These are phyloP conservation scores for Vidua macroura DNA, from an alignment of 2,113 vertebrate genomes.

Conservation along the genomic window DNA sequence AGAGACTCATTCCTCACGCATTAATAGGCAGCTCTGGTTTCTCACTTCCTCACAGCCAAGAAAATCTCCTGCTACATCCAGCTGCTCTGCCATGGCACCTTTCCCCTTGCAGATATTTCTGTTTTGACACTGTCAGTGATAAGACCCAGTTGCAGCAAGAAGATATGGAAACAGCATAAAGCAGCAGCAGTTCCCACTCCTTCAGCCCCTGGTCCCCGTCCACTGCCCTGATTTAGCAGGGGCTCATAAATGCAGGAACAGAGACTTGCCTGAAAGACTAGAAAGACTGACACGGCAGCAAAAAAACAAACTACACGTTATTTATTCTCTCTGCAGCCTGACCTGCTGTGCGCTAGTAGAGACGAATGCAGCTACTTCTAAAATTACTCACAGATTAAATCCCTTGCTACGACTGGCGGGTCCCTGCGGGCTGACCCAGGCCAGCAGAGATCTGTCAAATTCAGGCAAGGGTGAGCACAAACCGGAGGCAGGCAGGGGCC, in stretches of 20 bases:
- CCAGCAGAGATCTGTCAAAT: background rate
- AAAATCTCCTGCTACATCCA: background rate
- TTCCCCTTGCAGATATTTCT: background rate
- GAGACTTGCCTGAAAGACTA: background rate
- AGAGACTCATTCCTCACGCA: background rate
- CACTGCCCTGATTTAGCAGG: accelerated
- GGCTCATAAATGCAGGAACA: accelerated
- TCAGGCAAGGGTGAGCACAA: accelerated
- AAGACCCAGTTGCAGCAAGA: background rate
- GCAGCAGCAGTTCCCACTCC: background rate
- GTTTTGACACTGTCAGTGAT: background rate
- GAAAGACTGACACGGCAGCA: background rate
- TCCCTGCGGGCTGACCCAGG: background rate
- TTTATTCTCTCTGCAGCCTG: background rate
- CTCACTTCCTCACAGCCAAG: slow-evolving; percentile 15
- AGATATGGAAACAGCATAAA: accelerated
- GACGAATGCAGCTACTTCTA: background rate
- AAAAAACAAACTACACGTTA: background rate
- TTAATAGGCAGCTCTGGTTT: slow-evolving; percentile 11
- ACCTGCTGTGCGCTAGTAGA: background rate
- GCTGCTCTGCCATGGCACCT: background rate
- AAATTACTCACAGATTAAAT: background rate
- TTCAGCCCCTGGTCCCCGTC: background rate
- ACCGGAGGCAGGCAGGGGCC: background rate
- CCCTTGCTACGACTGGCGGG: background rate